phyloP scores from a whole-genome alignment of 2,888 invertebrate species.

The Aporophyla lueneburgensis region DNA sequence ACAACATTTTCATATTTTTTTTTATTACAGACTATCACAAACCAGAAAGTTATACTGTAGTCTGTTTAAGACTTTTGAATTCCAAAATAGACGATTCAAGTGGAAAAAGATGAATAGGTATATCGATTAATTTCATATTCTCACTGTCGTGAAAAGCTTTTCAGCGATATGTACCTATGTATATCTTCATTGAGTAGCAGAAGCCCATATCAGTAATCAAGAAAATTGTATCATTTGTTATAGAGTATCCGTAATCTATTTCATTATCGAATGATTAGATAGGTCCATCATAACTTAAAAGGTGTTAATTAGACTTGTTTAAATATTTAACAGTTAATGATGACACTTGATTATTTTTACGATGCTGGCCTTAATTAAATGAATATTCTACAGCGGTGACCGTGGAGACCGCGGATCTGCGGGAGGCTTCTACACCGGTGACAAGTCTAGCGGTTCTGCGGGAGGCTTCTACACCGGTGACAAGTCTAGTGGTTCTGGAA shows the following conservation, averaged over 20 bases:
- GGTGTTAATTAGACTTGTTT: constrained; percentile 34
- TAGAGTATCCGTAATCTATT: constrained; percentile 6
- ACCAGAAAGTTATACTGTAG: not conserved
- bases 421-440: constrained; percentile 72
- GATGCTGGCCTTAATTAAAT: constrained; percentile 36
- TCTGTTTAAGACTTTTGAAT: no score
- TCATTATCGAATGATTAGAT: constrained; percentile 4
- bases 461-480: constrained; percentile 72
- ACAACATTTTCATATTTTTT: not conserved
- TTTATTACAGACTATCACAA: not conserved
- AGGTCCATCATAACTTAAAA: constrained; percentile 16
- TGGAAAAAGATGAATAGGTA: not conserved
- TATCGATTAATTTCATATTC: not conserved
- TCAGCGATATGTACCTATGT: not conserved
- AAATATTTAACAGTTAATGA: constrained; percentile 45
- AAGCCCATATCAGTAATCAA: not conserved
- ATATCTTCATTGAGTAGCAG: not conserved
- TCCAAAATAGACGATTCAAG: not conserved
- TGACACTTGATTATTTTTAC: constrained; percentile 26
- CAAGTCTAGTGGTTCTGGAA: constrained; percentile 48
- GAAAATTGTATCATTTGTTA: not conserved
- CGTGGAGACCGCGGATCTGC: constrained; percentile 74
- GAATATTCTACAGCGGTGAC: constrained; percentile 61
- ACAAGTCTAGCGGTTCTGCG: constrained; percentile 58
- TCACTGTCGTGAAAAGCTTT: not conserved